Conservation (phyloP, 2,888 invertebrate genomes). For the Onchidella celtica region DNA sequence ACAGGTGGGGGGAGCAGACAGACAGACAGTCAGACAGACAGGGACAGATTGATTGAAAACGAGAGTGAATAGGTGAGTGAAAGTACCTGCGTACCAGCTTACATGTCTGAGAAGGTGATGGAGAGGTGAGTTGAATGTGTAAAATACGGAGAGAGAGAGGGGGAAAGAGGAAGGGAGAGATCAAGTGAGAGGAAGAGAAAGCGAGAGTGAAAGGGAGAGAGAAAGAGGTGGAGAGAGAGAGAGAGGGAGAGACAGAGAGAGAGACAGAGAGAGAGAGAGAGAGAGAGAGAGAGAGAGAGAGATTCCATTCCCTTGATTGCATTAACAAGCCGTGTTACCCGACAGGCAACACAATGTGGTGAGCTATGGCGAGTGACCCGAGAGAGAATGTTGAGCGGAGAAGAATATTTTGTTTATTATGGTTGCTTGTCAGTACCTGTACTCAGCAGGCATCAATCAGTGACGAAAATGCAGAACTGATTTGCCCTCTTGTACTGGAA, state of each 20-base stretch:
- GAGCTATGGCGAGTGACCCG: too few relatives aligned
- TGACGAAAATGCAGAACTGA: too few relatives aligned
- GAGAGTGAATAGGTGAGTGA: background rate
- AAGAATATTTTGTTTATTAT: too few relatives aligned
- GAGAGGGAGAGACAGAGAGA: conserved; percentile 36
- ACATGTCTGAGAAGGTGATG: background rate
- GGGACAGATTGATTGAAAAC: background rate
- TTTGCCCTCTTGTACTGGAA: too few relatives aligned
- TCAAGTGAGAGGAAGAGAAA: background rate
- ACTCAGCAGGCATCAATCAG: too few relatives aligned
- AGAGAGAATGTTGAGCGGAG: too few relatives aligned
- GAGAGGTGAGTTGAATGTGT: background rate
- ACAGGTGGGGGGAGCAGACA: too few relatives aligned
- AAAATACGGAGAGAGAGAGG: background rate
- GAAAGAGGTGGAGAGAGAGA: conserved; percentile 3
- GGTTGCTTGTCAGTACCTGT: too few relatives aligned
- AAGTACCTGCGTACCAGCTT: background rate
- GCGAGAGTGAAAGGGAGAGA: background rate
- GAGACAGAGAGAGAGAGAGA: conserved; percentile 40
- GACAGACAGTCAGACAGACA: conserved; percentile 16
- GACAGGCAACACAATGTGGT: too few relatives aligned
- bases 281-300: conserved; percentile 18
- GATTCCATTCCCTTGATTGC: background rate
- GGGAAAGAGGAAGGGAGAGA: background rate
- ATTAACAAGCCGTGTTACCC: background rate